These are phyloP conservation scores for Drosophila borborema DNA, from an alignment of 2,888 invertebrate species.

Conservation along the genomic window DNA sequence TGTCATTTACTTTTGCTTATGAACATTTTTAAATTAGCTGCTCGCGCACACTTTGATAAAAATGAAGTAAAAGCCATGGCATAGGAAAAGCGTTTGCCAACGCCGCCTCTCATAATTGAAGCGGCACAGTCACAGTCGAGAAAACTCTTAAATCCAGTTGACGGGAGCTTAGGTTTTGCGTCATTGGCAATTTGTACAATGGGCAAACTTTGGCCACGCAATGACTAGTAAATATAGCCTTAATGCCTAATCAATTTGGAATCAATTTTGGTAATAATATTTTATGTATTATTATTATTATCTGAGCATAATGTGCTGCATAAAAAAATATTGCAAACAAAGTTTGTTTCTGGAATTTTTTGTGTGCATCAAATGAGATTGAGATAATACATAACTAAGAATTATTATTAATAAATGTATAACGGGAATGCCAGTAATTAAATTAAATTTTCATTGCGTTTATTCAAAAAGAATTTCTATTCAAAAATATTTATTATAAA, in stretches of 20 bases:
- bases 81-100: conserved; percentile 53
- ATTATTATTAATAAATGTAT: no score
- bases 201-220: conserved; percentile 31
- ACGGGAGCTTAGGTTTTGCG: conserved; percentile 35
- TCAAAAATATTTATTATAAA: no score
- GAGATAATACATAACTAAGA: no score
- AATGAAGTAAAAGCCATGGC: conserved; percentile 15
- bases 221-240: background rate
- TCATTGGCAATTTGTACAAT: conserved; percentile 45
- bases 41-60: conserved; percentile 30
- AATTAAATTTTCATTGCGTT: no score
- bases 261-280: background rate
- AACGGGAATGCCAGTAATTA: no score
- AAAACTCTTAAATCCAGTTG: conserved; percentile 43
- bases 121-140: conserved; percentile 8
- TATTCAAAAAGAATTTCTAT: no score
- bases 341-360: no score
- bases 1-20: conserved; percentile 66
- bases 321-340: background rate
- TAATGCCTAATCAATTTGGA: background rate
- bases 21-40: conserved; percentile 72
- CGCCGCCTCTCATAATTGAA: conserved; percentile 43
- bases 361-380: no score
- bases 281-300: background rate
- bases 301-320: background rate